Conservation (phyloP, 2,888 invertebrate species). For the Sipunculus nudus region DNA sequence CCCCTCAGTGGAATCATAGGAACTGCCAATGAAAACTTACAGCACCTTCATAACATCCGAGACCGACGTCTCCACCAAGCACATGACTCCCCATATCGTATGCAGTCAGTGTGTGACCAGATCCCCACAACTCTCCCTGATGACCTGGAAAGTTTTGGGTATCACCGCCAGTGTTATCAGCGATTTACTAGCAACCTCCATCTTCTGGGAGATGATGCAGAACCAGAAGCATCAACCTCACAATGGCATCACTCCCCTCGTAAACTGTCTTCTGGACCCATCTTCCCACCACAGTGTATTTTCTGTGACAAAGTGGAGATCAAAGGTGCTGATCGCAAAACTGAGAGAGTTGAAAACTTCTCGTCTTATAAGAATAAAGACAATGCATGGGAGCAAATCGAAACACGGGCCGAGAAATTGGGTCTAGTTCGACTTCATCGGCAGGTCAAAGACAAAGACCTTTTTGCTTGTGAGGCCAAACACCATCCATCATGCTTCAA, state of each 20-base stretch:
- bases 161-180: slow-evolving; percentile 15
- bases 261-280: no score
- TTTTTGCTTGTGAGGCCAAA: neutral
- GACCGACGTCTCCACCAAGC: slow-evolving; percentile 2
- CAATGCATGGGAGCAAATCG: neutral
- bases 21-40: neutral
- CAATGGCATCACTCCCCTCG: slow-evolving; percentile 2
- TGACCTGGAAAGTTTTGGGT: slow-evolving; percentile 8
- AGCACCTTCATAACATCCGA: slow-evolving; percentile 10
- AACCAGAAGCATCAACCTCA: neutral
- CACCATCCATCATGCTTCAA: slow-evolving; percentile 1
- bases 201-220: neutral
- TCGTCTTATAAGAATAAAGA: slow-evolving; percentile 1
- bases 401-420: neutral
- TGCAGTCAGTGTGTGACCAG: slow-evolving; percentile 13
- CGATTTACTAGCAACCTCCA: slow-evolving; percentile 7
- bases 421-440: neutral
- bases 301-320: slow-evolving; percentile 1
- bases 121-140: slow-evolving; percentile 10
- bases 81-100: slow-evolving; percentile 12
- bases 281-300: neutral
- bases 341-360: neutral
- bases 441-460: neutral
- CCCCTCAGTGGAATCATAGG: slow-evolving; percentile 6
- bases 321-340: slow-evolving; percentile 1